Evolutionary conservation across 2,888 invertebrate species (phyloP).

Genomic region (Lacanobia wlatinum): DNA sequence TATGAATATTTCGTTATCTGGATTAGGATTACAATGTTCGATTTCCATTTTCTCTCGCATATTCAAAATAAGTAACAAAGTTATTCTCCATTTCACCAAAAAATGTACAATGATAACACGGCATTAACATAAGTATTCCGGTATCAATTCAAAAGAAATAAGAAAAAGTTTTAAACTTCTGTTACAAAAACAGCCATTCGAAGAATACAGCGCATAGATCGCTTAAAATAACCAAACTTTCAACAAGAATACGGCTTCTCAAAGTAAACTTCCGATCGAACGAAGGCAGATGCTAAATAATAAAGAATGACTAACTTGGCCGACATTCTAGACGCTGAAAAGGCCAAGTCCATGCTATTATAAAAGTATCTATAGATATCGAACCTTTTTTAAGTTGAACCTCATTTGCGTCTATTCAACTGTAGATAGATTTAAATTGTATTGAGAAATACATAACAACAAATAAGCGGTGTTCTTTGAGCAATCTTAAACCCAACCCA

Average conservation of each 20-base stretch:
- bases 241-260: conserved; percentile 42
- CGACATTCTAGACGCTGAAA: conserved; percentile 37
- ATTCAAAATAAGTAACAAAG: neutral
- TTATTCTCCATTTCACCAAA: neutral
- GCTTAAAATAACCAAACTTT: conserved; percentile 57
- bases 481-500: neutral
- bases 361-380: conserved; percentile 31
- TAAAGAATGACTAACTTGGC: conserved; percentile 55
- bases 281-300: conserved; percentile 52
- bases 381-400: conserved; percentile 34
- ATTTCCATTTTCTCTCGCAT: neutral
- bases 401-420: conserved; percentile 26
- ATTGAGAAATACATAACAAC: neutral
- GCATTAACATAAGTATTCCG: conserved; percentile 3
- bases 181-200: conserved; percentile 33
- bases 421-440: neutral
- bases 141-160: conserved; percentile 32
- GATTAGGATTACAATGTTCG: neutral
- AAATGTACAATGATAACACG: neutral
- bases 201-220: conserved; percentile 29
- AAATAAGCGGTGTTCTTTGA: neutral
- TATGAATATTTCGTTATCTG: neutral
- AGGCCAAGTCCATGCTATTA: conserved; percentile 29
- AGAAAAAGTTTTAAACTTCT: conserved; percentile 28
- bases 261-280: conserved; percentile 48